Evolutionary conservation across 2,888 invertebrate genomes (phyloP), one percentile per base, ranked within the genome.

Genomic region (Atethmia centrago): DNA sequence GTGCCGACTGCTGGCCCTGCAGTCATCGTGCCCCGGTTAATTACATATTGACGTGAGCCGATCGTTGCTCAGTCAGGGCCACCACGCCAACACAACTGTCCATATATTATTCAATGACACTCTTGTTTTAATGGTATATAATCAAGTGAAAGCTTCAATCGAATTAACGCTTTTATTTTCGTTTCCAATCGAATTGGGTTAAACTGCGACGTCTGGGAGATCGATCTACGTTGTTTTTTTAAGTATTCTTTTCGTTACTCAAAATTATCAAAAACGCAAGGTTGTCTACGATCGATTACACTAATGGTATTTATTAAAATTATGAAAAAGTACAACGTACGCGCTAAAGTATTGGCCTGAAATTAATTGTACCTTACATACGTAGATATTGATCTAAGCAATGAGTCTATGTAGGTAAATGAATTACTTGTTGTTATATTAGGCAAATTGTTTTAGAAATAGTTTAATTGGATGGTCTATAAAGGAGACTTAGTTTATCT

Each of bases 161-260:
- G 89, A 93, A 93, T 94, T 92, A 93, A 93, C 89, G 91, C 87
- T 90, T 92, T 88, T 92, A 88, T 92, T 93, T 92, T 91, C 88
- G 89, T 89, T 89, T 90, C 80, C 87, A 88, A 89, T 90, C 88
- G 88, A 89, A 88, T 89, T 86, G 82, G 66, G 61, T 68, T 40
- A 68, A 53, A 75, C 73, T 58, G 36, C 53, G 67, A 72, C 51
- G 45, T 61, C 47, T 71, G 36, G 49, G 55, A 69, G 72, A 73
- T 55, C 69, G 58, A 71, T 51, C 36, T 65, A 69, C 51, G 63
- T 75, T 77, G 62, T 61, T 62, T 65, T n/a, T 55, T 49, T 74
- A 55, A 16, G 49, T 49, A 68, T 31, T 51, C 51, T 53, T 82
- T 36, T 49, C 25, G 53, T 65, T 47, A 25, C 45, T 56, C 58